A percentile compares a stretch with the other conserved stretches of the same genome.
phyloP scores from a whole-genome alignment of 2,797 vertebrate genomes.

The Sebastolobus altivelis region DNA sequence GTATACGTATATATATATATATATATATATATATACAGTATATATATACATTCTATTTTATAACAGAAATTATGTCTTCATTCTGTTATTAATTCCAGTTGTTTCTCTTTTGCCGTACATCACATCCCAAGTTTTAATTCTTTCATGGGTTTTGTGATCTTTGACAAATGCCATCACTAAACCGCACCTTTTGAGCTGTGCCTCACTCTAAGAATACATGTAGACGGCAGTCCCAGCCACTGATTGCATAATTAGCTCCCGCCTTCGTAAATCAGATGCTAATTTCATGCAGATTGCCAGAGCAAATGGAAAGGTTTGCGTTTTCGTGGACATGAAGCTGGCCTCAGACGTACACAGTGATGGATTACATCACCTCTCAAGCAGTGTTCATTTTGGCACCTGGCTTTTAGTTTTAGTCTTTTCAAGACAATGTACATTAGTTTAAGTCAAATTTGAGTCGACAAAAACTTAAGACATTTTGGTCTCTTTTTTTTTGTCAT shows the following conservation, averaged over 20 bases:
- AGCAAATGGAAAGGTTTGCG: constrained; percentile 24
- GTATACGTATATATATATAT: too few species aligned
- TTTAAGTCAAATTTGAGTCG: background rate
- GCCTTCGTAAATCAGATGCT: constrained; percentile 34
- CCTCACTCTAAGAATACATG: background rate
- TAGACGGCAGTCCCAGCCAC: background rate
- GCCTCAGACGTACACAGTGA: constrained; percentile 17
- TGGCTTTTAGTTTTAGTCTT: background rate
- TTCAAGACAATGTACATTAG: background rate
- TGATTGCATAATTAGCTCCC: constrained; percentile 26
- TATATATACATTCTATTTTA: background rate
- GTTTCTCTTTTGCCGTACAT: background rate
- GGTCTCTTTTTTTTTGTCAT: background rate
- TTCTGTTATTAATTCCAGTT: background rate
- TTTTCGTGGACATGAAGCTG: constrained; percentile 22
- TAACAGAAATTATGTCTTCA: background rate
- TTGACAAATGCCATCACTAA: background rate
- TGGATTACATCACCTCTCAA: constrained; percentile 10
- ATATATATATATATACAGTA: too few species aligned
- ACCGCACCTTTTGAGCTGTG: constrained; percentile 7
- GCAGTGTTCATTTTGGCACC: background rate
- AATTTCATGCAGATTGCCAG: constrained; percentile 44
- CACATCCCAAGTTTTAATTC: background rate
- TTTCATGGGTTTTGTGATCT: background rate
- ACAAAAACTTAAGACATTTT: background rate